These are phyloP conservation scores for Himalopsyche anomala DNA, from an alignment of 2,888 invertebrate species.

Conservation along the genomic window DNA sequence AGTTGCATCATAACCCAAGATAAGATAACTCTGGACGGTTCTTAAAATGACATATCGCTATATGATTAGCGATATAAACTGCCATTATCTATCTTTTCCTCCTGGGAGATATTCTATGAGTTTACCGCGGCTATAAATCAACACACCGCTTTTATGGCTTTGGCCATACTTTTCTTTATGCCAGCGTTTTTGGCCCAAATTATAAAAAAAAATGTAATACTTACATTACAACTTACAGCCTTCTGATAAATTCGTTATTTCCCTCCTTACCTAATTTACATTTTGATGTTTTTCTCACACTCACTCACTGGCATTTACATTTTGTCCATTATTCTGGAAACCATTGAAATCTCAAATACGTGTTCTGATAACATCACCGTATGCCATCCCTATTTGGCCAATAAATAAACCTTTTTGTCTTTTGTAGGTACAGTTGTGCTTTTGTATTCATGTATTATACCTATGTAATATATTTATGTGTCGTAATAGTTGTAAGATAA, in stretches of 20 bases:
- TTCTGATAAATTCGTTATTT: background rate
- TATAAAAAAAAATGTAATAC: background rate
- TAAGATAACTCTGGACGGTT: no score
- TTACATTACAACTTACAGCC: background rate
- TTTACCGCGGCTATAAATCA: background rate
- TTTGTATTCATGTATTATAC: background rate
- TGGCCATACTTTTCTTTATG: background rate
- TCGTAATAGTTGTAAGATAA: no score
- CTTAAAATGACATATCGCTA: no score
- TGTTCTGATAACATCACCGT: slow-evolving; percentile 16
- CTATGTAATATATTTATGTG: no score
- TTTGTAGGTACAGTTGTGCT: background rate
- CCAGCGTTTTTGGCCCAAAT: background rate
- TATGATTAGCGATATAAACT: no score
- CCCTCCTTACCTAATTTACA: background rate
- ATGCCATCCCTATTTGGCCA: slow-evolving; percentile 11
- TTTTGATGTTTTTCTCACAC: background rate
- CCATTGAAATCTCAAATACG: slow-evolving; percentile 16
- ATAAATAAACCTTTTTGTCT: slow-evolving; percentile 38
- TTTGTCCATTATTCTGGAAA: background rate
- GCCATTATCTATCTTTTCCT: background rate
- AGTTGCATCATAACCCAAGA: no score
- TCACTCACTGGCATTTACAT: slow-evolving; percentile 3
- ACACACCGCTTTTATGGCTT: background rate
- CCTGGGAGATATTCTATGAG: background rate